These are phyloP conservation scores for Drosophila testacea DNA, from an alignment of 2,888 invertebrate species.

Conservation along the genomic window DNA sequence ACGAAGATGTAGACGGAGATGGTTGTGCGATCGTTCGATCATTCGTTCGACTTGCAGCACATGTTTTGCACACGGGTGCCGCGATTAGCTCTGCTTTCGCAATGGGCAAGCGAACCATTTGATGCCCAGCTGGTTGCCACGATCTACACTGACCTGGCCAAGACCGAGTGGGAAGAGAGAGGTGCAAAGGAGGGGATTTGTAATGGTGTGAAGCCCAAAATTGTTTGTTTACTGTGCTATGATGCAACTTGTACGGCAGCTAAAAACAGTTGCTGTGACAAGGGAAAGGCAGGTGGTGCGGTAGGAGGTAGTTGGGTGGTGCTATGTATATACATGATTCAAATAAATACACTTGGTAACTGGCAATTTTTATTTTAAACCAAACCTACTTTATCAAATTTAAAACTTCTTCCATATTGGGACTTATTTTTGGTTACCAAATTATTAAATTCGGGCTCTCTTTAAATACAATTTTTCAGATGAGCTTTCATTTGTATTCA, in stretches of 20 bases:
- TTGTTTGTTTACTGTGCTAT: slow-evolving; percentile 37
- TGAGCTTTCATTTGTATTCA: no score
- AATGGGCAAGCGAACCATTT: slow-evolving; percentile 33
- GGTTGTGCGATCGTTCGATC: slow-evolving; percentile 35
- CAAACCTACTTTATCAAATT: no score
- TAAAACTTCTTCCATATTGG: no score
- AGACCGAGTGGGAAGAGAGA: background rate
- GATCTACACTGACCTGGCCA: slow-evolving; percentile 22
- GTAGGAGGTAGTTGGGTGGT: background rate
- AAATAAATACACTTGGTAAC: no score
- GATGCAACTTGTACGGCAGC: slow-evolving; percentile 44
- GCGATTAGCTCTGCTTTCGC: slow-evolving; percentile 67
- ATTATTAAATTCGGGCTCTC: no score
- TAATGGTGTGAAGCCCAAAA: slow-evolving; percentile 9
- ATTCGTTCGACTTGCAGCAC: slow-evolving; percentile 49
- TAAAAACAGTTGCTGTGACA: background rate
- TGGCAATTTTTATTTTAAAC: no score
- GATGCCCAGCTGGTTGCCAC: slow-evolving; percentile 47
- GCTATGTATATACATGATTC: background rate
- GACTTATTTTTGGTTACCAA: no score
- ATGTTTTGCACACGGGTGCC: slow-evolving; percentile 49
- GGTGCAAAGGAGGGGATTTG: background rate
- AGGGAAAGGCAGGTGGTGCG: background rate
- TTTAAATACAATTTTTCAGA: no score
- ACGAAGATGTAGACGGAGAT: slow-evolving; percentile 13